Conservation (phyloP, 2,113 vertebrate genomes). For the Notarius lentiginosus region DNA sequence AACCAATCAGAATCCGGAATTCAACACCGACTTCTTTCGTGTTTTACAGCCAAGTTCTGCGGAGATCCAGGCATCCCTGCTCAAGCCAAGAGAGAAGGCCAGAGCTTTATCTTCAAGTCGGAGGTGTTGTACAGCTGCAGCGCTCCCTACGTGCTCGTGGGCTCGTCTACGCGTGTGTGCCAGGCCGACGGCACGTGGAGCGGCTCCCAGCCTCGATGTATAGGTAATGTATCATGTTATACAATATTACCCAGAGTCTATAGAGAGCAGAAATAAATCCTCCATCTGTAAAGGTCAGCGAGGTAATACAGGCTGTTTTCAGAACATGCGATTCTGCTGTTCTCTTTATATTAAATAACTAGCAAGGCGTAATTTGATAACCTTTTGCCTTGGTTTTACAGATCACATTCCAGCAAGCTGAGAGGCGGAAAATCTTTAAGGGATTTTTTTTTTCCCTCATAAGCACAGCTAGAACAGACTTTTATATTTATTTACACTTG, state of each 20-base stretch:
- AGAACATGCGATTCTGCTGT: background rate
- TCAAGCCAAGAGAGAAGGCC: constrained; percentile 87
- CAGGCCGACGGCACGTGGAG: constrained; percentile 91
- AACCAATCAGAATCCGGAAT: background rate
- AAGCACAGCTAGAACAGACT: background rate
- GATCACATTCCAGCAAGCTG: background rate
- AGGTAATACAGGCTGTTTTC: background rate
- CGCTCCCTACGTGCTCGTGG: constrained; percentile 84
- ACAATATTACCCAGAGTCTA: background rate
- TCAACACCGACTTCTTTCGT: constrained; percentile 7
- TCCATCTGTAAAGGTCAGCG: background rate
- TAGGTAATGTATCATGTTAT: constrained; percentile 72
- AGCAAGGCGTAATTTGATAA: background rate
- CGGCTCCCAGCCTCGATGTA: constrained; percentile 89
- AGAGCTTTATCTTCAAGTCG: constrained; percentile 96
- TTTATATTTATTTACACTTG: background rate
- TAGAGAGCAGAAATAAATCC: background rate
- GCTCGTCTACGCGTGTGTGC: constrained; percentile 85
- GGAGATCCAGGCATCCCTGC: constrained; percentile 89
- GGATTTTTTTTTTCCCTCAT: background rate
- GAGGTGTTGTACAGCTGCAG: constrained; percentile 89
- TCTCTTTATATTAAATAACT: background rate
- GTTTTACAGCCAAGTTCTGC: constrained; percentile 88
- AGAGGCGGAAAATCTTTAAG: background rate
- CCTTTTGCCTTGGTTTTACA: background rate